phyloP scores from a whole-genome alignment of 2,113 vertebrate species.

The Anas platyrhynchos region DNA sequence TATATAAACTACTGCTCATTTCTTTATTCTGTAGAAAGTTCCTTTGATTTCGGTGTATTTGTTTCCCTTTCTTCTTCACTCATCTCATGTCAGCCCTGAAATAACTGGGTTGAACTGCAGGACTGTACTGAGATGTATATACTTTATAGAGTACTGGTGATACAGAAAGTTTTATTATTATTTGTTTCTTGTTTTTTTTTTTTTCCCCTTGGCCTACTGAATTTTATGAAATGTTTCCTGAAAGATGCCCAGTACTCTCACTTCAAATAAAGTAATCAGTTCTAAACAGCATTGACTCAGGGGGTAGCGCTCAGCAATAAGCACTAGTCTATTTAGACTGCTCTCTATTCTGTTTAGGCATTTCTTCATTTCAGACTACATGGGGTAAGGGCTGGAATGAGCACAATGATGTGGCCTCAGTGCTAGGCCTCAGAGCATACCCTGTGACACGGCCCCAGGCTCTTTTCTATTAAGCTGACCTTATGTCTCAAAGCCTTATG shows the following conservation, averaged over 20 bases:
- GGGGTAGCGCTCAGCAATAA: background rate
- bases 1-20: background rate
- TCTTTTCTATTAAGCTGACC: slow-evolving; percentile 73
- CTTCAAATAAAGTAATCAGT: slow-evolving; percentile 25
- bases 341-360: slow-evolving; percentile 32
- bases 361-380: slow-evolving; percentile 73
- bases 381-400: slow-evolving; percentile 28
- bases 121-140: background rate
- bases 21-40: background rate
- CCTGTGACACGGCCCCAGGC: slow-evolving; percentile 64
- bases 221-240: slow-evolving; percentile 34
- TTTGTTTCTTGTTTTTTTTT: background rate
- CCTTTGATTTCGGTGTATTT: background rate
- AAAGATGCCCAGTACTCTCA: background rate
- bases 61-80: background rate
- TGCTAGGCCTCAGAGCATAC: slow-evolving; percentile 59
- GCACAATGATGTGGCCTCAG: slow-evolving; percentile 41
- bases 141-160: background rate
- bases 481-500: slow-evolving; percentile 71
- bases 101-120: background rate
- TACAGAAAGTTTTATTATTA: background rate
- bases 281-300: background rate
- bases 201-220: background rate
- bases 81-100: background rate
- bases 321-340: slow-evolving; percentile 38